Base-by-base conservation (phyloP, 2,888 invertebrate genomes). In the Diaphora mendica region DNA sequence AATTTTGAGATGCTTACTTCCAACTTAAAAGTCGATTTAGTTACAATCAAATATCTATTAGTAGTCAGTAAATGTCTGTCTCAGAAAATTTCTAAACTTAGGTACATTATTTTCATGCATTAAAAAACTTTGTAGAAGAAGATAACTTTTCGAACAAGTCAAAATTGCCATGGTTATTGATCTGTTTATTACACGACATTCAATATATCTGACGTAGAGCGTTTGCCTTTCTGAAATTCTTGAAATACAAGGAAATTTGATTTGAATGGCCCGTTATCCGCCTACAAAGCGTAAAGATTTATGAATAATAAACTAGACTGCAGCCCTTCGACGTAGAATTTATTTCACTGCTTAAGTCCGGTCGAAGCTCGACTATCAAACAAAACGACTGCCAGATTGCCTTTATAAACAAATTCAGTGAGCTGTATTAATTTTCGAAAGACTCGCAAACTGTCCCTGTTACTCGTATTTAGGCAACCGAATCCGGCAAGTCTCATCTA, bases 281-380 rank as follows among this genome's bases (percentile, higher is more conserved):
- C 79, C 81, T 80, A 85, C 81, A 71, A 73, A 80, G 77, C 76
- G 75, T 83, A 77, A 82, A 85, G 83, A 85, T 85, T 85, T 83
- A 83, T 83, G 85, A 85, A 85, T 85, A 83, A 85, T 85, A 83
- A 85, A 85, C 81, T 72, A 79, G 73, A 77, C 76, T 79, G 77
- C 85, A 84, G 74, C 85, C 81, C 81, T 83, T 83, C 74, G 79
- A 70, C 75, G 73, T 76, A 78, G 71, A 83, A 79, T 83, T 85
- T 85, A 83, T 85, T 83, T 78, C 81, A 70, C 75, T 75, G 72
- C 73, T 82, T 76, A 76, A 79, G 77, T 76, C 77, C 81, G 73
- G 81, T 75, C 79, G 75, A 73, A 83, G 77, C 74, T 79, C 73
- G 79, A 79, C 83, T 78, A 83, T 83, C 81, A 83, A 83, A 83